Percentiles rank a stretch among this genome's conserved stretches.
phyloP scores from a whole-genome alignment of 2,797 vertebrate species.

The Chrosomus eos region DNA sequence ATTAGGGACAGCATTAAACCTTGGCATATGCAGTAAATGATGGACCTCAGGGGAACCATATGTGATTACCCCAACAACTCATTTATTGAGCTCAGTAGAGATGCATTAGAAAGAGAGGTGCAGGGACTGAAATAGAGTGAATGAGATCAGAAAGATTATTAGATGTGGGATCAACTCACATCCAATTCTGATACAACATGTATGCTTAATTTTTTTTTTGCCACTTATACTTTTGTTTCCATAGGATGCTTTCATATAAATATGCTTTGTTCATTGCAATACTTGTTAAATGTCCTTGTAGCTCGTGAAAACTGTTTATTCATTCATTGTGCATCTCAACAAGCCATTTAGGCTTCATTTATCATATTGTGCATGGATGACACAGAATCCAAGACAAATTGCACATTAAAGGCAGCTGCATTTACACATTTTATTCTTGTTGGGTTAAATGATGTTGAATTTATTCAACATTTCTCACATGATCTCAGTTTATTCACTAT shows the following conservation, averaged over 20 bases:
- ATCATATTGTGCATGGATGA: background rate
- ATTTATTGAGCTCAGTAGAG: conserved; percentile 44
- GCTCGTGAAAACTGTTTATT: background rate
- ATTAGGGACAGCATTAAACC: conserved; percentile 52
- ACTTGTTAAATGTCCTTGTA: background rate
- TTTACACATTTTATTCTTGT: conserved; percentile 14
- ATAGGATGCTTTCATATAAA: background rate
- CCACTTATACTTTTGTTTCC: background rate
- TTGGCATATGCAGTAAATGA: conserved; percentile 45
- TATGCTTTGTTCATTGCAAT: background rate
- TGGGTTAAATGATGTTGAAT: background rate
- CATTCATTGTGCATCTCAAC: background rate
- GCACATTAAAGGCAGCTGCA: background rate
- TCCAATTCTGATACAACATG: background rate
- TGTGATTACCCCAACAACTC: conserved; percentile 36
- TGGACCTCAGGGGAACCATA: conserved; percentile 43
- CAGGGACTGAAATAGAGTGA: conserved; percentile 11
- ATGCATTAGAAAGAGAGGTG: conserved; percentile 32
- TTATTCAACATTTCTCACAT: no score
- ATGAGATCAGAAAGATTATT: background rate
- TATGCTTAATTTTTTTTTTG: background rate
- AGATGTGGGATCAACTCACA: background rate
- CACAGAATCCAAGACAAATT: background rate
- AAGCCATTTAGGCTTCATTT: background rate
- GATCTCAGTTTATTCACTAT: no score